Percentiles rank a stretch among this genome's conserved stretches.
Evolutionary conservation across 1,140 invertebrate genomes (phyloP).

Genomic region (Penaeus indicus): DNA sequence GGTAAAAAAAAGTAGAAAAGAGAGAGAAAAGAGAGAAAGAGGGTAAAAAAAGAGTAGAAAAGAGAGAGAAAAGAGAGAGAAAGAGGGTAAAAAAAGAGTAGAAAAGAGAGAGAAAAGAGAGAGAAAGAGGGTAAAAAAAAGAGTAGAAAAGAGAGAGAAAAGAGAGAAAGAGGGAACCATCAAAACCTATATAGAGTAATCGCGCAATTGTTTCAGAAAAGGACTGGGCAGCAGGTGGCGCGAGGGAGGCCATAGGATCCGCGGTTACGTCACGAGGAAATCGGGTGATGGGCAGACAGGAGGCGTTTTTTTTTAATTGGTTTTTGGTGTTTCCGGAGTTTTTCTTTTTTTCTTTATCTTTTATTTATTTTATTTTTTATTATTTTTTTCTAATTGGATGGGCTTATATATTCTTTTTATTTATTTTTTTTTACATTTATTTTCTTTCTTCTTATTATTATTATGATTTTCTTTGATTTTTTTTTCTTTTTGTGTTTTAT

Average conservation of each 20-base stretch:
- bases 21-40: not conserved
- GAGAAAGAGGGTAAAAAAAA: not conserved
- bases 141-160: too few relatives aligned
- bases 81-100: not conserved
- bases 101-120: not conserved
- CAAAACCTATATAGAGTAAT: not conserved
- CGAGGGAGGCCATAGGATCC: too few relatives aligned
- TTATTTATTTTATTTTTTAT: too few relatives aligned
- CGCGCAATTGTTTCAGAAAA: too few relatives aligned
- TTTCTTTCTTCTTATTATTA: not conserved
- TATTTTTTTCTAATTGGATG: too few relatives aligned
- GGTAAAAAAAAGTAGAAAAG: not conserved
- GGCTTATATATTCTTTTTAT: too few relatives aligned
- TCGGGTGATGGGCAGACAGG: not conserved
- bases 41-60: not conserved
- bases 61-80: not conserved
- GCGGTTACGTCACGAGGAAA: not conserved
- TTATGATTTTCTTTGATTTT: not conserved
- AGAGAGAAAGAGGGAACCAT: not conserved
- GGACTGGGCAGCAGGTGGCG: too few relatives aligned
- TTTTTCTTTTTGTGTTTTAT: not conserved
- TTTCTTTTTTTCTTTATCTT: not conserved
- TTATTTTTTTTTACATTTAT: too few relatives aligned
- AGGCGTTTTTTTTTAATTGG: not conserved
- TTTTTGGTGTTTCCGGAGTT: not conserved